phyloP scores from a whole-genome alignment of 2,113 vertebrate genomes.

The Aptenodytes forsteri region DNA sequence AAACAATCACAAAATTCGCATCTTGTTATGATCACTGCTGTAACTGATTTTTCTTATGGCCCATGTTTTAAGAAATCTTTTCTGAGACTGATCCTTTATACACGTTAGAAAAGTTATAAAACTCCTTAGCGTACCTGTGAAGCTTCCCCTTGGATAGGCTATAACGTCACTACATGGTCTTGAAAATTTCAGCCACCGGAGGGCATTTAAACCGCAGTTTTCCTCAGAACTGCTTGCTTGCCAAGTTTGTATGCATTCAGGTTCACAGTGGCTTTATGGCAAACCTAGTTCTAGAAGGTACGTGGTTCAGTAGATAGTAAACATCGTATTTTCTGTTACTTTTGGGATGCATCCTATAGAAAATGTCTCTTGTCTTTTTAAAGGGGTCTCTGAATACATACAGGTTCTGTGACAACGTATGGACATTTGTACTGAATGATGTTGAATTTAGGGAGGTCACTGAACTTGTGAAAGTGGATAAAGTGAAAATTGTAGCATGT shows the following conservation, averaged over 20 bases:
- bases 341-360: neutral
- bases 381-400: constrained; percentile 98
- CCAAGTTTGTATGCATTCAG: neutral
- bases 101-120: neutral
- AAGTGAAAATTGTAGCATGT: constrained; percentile 98
- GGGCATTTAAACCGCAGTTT: constrained; percentile 40
- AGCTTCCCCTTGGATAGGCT: neutral
- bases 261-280: neutral
- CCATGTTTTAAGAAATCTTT: neutral
- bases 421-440: constrained; percentile 98
- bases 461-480: constrained; percentile 97
- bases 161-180: neutral
- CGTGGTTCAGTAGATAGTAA: neutral
- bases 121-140: neutral
- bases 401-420: constrained; percentile 98
- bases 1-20: neutral
- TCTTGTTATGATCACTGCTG: neutral
- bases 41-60: neutral
- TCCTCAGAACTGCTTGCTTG: neutral
- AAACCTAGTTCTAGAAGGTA: neutral
- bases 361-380: constrained; percentile 59
- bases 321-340: neutral
- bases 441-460: constrained; percentile 98
- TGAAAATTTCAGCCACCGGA: constrained; percentile 40
- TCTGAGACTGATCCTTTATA: neutral